Evolutionary conservation across 2,888 invertebrate genomes (phyloP), one percentile per base, ranked within the genome.

Genomic region (Limenitis camilla): DNA sequence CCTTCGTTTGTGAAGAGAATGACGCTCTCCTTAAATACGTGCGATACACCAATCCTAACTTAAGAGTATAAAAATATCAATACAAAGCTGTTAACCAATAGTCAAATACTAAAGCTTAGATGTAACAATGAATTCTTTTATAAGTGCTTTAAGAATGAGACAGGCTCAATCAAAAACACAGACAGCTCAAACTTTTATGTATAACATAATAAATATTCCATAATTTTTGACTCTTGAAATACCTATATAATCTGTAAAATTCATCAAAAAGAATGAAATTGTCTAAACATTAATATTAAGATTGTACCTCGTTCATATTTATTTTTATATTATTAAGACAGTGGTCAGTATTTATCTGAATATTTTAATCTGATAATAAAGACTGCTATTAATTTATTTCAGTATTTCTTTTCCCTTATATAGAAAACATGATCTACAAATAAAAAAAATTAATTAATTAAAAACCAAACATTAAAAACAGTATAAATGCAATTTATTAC

Each of bases 1-100:
- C 96, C 1, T 95, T 93, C 86, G 92, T 95, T 32, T 96, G 96
- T 74, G 96, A 96, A 77, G 96, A 96, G 69, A 95, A 94, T 72
- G 94, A 95, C 65, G 92, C 93, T 7, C 90, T 96, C n/a, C 81
- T 95, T 61, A 94, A 94, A 88, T 95, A 95, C 79, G 94, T 95
- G 54, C 90, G 93, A 64, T 94, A 92, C 79, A 93, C 93, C 61
- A 94, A 94, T 79, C 95, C 95, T 36, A 92, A 92, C 72, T 82
- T 94, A 64, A 89, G 92, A 72, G 89, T 94, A 70, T 94, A 90
- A 73, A 6, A 10, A 19, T 19, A 19, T 19, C 19, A 19, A 19
- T 19, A 19, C 19, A 19, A 19, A 19, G 19, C 19, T 19, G 19
- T 19, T 2, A 19, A 19, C 19, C 19, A 19, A 19, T 19, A 19